These are phyloP conservation scores for Aegithalos caudatus DNA, from an alignment of 2,113 vertebrate species.

Conservation along the genomic window DNA sequence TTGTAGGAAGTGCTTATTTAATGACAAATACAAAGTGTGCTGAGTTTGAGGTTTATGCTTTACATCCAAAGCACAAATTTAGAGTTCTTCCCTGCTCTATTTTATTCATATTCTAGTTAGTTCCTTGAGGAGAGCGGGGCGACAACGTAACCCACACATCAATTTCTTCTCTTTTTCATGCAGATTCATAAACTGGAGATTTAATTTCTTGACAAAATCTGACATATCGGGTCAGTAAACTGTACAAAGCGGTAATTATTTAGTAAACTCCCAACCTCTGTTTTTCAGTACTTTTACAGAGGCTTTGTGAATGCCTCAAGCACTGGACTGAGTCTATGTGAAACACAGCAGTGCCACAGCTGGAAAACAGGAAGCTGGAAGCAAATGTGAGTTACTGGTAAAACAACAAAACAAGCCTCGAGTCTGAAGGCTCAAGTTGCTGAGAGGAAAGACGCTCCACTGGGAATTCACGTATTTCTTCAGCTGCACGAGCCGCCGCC, in stretches of 20 bases:
- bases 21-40: not conserved
- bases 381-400: not conserved
- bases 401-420: conserved; percentile 24
- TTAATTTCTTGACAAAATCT: not conserved
- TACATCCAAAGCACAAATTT: not conserved
- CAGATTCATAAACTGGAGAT: not conserved
- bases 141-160: not conserved
- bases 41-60: not conserved
- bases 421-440: conserved; percentile 9
- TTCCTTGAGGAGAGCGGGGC: not conserved
- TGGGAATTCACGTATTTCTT: conserved; percentile 41
- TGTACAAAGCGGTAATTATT: not conserved
- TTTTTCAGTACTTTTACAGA: not conserved
- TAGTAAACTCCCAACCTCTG: not conserved
- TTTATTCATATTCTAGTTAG: not conserved
- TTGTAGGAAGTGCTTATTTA: not conserved
- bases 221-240: not conserved
- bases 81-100: not conserved
- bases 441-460: not conserved
- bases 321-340: not conserved
- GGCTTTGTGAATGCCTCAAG: not conserved
- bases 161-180: not conserved
- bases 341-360: conserved; percentile 7
- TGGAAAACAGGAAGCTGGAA: conserved; percentile 50
- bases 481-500: conserved; percentile 28